Conservation (phyloP, 2,113 vertebrate genomes). For the Urocynchramus pylzowi region DNA sequence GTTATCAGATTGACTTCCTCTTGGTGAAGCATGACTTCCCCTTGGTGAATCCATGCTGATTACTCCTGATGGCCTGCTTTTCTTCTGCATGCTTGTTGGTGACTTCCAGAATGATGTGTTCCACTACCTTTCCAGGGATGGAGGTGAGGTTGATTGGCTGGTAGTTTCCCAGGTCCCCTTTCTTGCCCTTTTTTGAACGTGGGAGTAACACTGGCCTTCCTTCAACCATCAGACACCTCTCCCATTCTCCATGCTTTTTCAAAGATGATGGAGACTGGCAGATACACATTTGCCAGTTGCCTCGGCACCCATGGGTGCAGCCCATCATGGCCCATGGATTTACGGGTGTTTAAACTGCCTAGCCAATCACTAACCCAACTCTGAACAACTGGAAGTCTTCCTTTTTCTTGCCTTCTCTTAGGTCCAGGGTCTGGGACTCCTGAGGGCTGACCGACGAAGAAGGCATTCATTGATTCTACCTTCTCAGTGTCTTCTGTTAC, state of each 20-base stretch:
- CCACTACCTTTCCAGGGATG: background rate
- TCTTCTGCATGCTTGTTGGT: background rate
- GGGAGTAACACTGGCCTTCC: background rate
- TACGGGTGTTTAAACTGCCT: background rate
- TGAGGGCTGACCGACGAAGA: background rate
- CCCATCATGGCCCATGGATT: background rate
- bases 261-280: background rate
- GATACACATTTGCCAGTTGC: background rate
- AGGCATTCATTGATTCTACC: background rate
- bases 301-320: background rate
- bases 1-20: background rate
- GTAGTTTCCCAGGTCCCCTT: background rate
- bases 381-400: background rate
- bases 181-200: background rate
- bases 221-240: background rate
- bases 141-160: background rate
- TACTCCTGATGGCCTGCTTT: background rate
- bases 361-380: background rate
- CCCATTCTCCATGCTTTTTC: background rate
- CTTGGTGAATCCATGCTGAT: background rate
- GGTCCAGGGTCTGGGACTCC: accelerated
- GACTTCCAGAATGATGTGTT: background rate
- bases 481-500: background rate
- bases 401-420: background rate
- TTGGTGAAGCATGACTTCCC: background rate